Evolutionary conservation across 1,140 invertebrate species (phyloP), one percentile per base, ranked within the genome.

Genomic region (Apis florea): DNA sequence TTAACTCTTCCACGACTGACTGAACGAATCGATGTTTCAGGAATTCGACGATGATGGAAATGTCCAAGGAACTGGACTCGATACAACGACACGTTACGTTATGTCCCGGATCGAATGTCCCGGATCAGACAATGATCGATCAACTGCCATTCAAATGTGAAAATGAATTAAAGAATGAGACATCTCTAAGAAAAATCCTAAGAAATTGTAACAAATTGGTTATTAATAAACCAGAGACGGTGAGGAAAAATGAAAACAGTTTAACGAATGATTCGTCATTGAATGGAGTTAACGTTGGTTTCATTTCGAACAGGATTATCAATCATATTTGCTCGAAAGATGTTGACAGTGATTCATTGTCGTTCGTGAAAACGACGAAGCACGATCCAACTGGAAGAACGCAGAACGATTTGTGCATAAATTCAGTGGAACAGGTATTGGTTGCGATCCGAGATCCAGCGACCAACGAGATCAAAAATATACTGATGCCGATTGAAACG

Each of bases 11-110:
- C 26, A 26, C 54, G 24, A 78, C 31, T 78, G 24, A 78, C 40
- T 78, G 59, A 78, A 69, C 31, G 61, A 70, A 78, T 69, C 49
- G 76, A 13, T 78, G 76, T 78, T 78, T 78, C 76, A 78, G 76
- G 69, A 26, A 21, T 5, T 21, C 69, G 19, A 56, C 15, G 51
- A 49, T 5, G 6, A 17, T 13, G 66, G 40, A 68, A 68, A 49
- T 6, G 13, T 24, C 47, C 11, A 49, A 24, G 13, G 13, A 13
- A 59, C 40, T 12, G 9, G 24, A 24, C 40, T 24, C 56, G 10
- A 73, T 1, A 17, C 54, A 68, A 49, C 47, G 15, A 24, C 17
- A 51, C 12, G 47, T 68, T 68, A 10, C 24, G 24, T 15, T 68
- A 9, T 51, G 66, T 68, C 66, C 47, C 40, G 24, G 13, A 68